A percentile compares a stretch with the other conserved stretches of the same genome.
Conservation (phyloP, 2,888 invertebrate genomes). For the Falcaria lacertinaria region DNA sequence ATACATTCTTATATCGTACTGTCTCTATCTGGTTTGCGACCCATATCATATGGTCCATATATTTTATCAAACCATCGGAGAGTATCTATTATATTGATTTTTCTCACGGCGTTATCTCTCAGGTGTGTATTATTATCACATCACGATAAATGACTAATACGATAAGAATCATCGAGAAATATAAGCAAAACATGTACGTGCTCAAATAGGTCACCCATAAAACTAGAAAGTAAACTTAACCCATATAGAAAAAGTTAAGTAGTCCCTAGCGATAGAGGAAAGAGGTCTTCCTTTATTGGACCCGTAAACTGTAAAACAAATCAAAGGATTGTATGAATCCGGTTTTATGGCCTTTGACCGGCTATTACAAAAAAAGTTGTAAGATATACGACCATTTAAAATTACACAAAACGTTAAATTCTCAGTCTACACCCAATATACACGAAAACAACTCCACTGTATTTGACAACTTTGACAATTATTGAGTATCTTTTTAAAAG, state of each 20-base stretch:
- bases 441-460: too few species aligned
- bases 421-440: too few species aligned
- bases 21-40: background rate
- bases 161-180: background rate
- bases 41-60: background rate
- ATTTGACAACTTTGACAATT: too few species aligned
- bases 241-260: too few species aligned
- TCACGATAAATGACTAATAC: slow-evolving; percentile 3
- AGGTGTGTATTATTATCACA: slow-evolving; percentile 5
- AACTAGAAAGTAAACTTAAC: background rate
- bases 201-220: background rate
- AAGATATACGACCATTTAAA: too few species aligned
- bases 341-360: background rate
- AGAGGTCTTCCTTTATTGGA: background rate
- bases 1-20: background rate
- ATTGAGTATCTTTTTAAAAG: too few species aligned
- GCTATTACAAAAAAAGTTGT: background rate
- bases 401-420: too few species aligned
- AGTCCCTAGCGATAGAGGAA: background rate
- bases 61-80: background rate
- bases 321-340: background rate
- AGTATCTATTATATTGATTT: background rate
- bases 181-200: too few species aligned
- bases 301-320: background rate
- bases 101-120: slow-evolving; percentile 14